These are phyloP conservation scores for Pangasius krempfi DNA, from an alignment of 2,797 vertebrate genomes.

Conservation along the genomic window DNA sequence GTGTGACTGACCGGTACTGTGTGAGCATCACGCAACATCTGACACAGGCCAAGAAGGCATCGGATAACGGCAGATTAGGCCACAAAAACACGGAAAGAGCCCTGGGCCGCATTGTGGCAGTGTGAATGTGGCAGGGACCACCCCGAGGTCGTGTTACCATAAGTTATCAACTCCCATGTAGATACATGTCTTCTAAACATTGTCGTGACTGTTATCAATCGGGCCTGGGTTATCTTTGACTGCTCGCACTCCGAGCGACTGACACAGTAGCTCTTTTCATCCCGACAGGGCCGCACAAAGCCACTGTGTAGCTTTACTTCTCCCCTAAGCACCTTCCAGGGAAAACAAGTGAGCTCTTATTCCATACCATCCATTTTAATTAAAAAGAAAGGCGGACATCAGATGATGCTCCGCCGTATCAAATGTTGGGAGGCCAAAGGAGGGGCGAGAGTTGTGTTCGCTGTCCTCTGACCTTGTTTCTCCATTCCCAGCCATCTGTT, in stretches of 20 bases:
- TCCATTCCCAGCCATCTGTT: conserved; percentile 72
- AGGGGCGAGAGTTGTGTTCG: conserved; percentile 56
- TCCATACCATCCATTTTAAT: conserved; percentile 75
- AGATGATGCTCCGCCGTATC: conserved; percentile 72
- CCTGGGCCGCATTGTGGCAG: conserved; percentile 38
- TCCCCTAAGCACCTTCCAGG: conserved; percentile 64
- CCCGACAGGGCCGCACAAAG: conserved; percentile 61
- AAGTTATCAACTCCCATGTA: conserved; percentile 73
- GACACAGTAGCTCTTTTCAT: conserved; percentile 72
- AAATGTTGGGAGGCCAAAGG: conserved; percentile 67
- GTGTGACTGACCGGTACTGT: conserved; percentile 31
- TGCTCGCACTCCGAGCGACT: conserved; percentile 76
- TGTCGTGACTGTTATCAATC: conserved; percentile 78
- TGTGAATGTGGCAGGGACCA: conserved; percentile 47
- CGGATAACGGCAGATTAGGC: conserved; percentile 55
- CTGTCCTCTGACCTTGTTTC: conserved; percentile 66
- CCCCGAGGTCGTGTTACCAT: conserved; percentile 65
- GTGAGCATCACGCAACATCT: conserved; percentile 36
- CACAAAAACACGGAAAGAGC: conserved; percentile 41
- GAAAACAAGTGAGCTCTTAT: conserved; percentile 77
- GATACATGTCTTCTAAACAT: conserved; percentile 79
- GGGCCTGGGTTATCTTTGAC: conserved; percentile 76
- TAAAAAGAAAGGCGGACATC: conserved; percentile 74
- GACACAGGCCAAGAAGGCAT: conserved; percentile 41
- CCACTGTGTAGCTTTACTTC: conserved; percentile 67